Conservation (phyloP, 2,797 vertebrate genomes). For the Mormyrus proboscirostris region DNA sequence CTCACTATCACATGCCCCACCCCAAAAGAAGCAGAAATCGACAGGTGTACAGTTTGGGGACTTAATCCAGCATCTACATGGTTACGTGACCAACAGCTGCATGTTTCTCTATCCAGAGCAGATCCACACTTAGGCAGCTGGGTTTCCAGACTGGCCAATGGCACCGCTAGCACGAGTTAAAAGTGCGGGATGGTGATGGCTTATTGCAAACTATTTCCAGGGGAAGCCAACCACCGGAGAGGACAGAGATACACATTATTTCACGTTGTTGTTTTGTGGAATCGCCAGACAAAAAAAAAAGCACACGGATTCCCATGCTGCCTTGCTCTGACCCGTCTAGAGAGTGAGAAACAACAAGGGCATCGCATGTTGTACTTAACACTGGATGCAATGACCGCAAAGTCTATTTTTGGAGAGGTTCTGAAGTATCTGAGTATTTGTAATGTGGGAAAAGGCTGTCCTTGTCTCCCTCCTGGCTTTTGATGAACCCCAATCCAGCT, state of each 20-base stretch:
- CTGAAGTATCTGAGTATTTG: slow-evolving; percentile 76
- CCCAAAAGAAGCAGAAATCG: not conserved
- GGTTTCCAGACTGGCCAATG: not conserved
- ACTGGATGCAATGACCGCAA: slow-evolving; percentile 72
- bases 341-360: slow-evolving; percentile 11
- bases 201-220: not conserved
- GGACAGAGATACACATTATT: not conserved
- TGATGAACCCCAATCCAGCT: slow-evolving; percentile 81
- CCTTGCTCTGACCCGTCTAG: not conserved
- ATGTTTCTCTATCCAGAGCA: not conserved
- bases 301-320: slow-evolving; percentile 11
- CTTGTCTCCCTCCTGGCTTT: slow-evolving; percentile 78
- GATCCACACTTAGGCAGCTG: not conserved
- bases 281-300: not conserved
- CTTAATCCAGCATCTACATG: not conserved
- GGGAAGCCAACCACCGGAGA: not conserved
- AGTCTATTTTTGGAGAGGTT: slow-evolving; percentile 76
- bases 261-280: not conserved
- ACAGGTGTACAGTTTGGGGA: not conserved
- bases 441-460: slow-evolving; percentile 91
- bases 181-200: not conserved
- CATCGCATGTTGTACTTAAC: slow-evolving; percentile 17
- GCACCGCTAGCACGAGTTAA: not conserved
- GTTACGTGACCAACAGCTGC: not conserved
- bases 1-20: not conserved